These are phyloP conservation scores for Oncopodura yosiiana DNA, from an alignment of 1,140 invertebrate genomes.

Conservation along the genomic window DNA sequence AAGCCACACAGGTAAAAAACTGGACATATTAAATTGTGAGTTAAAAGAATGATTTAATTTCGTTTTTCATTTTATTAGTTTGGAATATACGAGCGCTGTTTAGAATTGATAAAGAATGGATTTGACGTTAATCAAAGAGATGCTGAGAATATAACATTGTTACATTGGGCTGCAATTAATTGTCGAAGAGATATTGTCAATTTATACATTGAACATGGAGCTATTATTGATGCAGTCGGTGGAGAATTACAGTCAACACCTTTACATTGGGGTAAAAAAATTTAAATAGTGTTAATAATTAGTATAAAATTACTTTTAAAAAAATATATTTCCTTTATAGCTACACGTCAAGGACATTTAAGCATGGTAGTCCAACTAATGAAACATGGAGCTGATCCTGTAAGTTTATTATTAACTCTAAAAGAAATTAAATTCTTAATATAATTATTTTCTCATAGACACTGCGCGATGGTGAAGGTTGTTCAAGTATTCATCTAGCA, in stretches of 20 bases:
- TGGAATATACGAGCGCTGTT: slow-evolving; percentile 70
- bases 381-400: slow-evolving; percentile 84
- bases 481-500: slow-evolving; percentile 88
- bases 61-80: slow-evolving; percentile 50
- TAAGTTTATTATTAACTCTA: not conserved
- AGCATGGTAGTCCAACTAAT: slow-evolving; percentile 82
- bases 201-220: slow-evolving; percentile 76
- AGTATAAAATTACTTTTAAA: not conserved
- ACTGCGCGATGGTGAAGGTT: slow-evolving; percentile 89
- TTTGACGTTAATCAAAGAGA: slow-evolving; percentile 85
- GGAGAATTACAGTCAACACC: slow-evolving; percentile 92
- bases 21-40: not conserved
- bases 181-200: slow-evolving; percentile 86
- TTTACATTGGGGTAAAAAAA: slow-evolving; percentile 97
- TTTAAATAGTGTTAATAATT: too few species aligned
- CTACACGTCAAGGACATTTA: slow-evolving; percentile 76
- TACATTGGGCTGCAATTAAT: slow-evolving; percentile 99
- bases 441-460: slow-evolving; percentile 36
- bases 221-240: slow-evolving; percentile 83
- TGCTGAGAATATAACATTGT: slow-evolving; percentile 81
- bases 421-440: not conserved
- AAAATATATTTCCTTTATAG: slow-evolving; percentile 31
- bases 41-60: slow-evolving; percentile 1
- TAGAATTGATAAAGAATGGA: slow-evolving; percentile 75
- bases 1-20: slow-evolving; percentile 68